These are phyloP conservation scores for Pasiphila rectangulata DNA, from an alignment of 2,888 invertebrate genomes.

Conservation along the genomic window DNA sequence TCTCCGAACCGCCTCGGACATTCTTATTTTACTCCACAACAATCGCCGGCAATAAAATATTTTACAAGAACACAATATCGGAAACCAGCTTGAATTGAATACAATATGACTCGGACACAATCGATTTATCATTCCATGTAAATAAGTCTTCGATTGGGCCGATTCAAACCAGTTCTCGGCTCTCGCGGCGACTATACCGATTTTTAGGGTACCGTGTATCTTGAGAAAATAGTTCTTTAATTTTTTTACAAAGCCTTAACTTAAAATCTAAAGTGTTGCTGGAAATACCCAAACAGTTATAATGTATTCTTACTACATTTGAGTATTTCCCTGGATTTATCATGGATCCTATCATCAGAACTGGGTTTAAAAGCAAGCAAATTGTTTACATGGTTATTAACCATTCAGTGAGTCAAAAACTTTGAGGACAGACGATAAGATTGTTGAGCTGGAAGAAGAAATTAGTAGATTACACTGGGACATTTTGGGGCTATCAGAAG, in stretches of 20 bases:
- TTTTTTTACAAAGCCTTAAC: not conserved
- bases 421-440: too few species aligned
- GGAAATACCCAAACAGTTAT: too few species aligned
- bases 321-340: too few species aligned
- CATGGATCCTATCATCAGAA: too few species aligned
- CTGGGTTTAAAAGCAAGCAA: too few species aligned
- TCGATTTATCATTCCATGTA: conserved; percentile 59
- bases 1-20: not conserved
- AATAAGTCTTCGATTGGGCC: conserved; percentile 47
- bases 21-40: conserved; percentile 1
- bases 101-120: conserved; percentile 33
- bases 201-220: conserved; percentile 24
- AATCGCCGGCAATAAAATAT: conserved; percentile 5
- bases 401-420: too few species aligned
- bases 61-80: conserved; percentile 31
- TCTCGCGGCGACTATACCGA: conserved; percentile 37
- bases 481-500: too few species aligned
- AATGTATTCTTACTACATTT: too few species aligned
- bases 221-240: not conserved
- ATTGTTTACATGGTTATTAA: too few species aligned
- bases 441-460: too few species aligned
- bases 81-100: conserved; percentile 15
- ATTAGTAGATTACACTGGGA: too few species aligned
- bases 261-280: not conserved
- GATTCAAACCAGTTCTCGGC: conserved; percentile 45